These are phyloP conservation scores for Thysanoteuthis rhombus DNA, from an alignment of 2,888 invertebrate species.

Conservation along the genomic window DNA sequence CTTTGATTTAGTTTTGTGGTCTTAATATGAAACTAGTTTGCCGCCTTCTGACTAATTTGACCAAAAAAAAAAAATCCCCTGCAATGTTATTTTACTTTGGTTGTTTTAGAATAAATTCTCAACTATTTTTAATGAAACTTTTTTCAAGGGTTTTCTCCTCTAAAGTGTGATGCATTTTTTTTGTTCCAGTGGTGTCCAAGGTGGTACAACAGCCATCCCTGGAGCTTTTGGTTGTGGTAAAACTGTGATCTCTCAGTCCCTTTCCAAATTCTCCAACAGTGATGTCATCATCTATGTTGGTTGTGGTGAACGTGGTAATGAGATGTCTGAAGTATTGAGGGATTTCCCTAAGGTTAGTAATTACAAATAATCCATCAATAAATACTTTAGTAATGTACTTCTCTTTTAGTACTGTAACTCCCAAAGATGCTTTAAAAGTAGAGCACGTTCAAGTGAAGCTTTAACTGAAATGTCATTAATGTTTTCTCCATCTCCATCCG, in stretches of 20 bases:
- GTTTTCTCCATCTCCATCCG: background rate
- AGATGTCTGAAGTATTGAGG: slow-evolving; percentile 98
- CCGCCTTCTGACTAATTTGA: too few relatives aligned
- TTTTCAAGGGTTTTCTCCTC: background rate
- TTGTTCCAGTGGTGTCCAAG: slow-evolving; percentile 87
- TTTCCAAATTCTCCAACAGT: slow-evolving; percentile 99
- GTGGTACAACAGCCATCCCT: slow-evolving; percentile 98
- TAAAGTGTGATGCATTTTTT: background rate
- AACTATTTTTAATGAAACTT: background rate
- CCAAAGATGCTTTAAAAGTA: background rate
- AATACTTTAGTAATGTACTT: too few relatives aligned
- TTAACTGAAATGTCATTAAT: background rate
- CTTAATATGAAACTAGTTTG: too few relatives aligned
- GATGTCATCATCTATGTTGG: slow-evolving; percentile 99
- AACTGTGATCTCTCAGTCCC: slow-evolving; percentile 98
- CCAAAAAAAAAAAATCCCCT: too few relatives aligned
- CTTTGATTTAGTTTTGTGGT: too few relatives aligned
- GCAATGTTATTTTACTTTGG: too few relatives aligned
- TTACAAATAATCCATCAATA: background rate
- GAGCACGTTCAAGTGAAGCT: too few relatives aligned
- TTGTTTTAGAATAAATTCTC: background rate
- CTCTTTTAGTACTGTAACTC: too few relatives aligned
- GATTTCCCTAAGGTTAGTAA: slow-evolving; percentile 88
- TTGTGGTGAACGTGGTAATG: slow-evolving; percentile 99
- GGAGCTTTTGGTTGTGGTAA: slow-evolving; percentile 99